These are phyloP conservation scores for Alethe diademata DNA, from an alignment of 2,113 vertebrate genomes.

Conservation along the genomic window DNA sequence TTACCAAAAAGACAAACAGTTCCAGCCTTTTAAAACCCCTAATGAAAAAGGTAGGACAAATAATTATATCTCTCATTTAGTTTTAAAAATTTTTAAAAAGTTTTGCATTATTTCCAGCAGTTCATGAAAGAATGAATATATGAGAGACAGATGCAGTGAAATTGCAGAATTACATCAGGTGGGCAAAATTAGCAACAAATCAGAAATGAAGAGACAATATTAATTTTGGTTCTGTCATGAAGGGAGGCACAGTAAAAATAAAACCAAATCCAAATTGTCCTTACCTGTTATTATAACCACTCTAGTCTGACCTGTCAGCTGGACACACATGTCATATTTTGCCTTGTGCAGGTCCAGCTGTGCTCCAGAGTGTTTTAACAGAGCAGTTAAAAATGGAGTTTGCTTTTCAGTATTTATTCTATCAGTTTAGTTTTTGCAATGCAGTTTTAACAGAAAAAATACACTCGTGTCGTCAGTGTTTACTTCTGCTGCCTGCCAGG, in stretches of 20 bases:
- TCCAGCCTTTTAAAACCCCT: not conserved
- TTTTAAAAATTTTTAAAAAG: not conserved
- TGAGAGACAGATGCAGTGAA: not conserved
- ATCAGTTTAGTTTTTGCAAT: not conserved
- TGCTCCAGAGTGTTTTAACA: not conserved
- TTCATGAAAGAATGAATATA: not conserved
- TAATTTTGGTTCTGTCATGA: not conserved
- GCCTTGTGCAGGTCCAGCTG: not conserved
- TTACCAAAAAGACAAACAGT: not conserved
- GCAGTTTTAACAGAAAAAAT: not conserved
- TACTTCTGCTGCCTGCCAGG: constrained; percentile 41
- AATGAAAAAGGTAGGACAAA: not conserved
- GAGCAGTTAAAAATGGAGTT: not conserved
- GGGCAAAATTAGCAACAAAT: not conserved
- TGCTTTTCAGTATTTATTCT: not conserved
- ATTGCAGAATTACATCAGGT: not conserved
- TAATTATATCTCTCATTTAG: no score
- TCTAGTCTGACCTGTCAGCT: not conserved
- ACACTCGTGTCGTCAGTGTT: not conserved
- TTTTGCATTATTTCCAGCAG: not conserved
- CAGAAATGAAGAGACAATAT: not conserved
- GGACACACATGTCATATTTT: not conserved
- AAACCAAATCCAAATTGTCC: not conserved
- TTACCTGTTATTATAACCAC: not conserved
- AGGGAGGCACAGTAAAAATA: not conserved